Conservation (phyloP, 2,797 vertebrate species). For the Cryptoprocta ferox region DNA sequence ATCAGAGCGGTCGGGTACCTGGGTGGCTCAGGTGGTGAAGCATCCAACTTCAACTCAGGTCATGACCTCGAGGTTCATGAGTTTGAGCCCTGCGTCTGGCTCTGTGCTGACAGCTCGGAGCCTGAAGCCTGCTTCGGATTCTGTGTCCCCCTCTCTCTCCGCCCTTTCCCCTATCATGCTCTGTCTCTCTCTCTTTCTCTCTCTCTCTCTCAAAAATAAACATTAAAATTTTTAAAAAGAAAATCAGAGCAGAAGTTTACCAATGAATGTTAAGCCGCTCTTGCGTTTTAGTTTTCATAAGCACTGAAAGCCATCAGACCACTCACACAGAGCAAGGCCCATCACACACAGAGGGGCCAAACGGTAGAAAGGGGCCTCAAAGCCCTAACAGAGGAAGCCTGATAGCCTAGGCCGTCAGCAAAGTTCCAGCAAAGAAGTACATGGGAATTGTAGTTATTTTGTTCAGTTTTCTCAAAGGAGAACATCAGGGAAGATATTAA, state of each 20-base stretch:
- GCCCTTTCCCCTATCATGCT: too few species aligned
- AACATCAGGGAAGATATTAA: neutral
- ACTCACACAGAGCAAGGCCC: neutral
- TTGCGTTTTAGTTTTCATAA: neutral
- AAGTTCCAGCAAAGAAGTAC: conserved; percentile 38
- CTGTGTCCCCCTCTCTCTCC: too few species aligned
- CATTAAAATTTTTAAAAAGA: neutral
- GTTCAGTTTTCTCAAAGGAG: neutral
- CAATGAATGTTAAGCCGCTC: neutral
- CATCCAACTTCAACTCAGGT: too few species aligned
- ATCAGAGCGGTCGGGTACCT: neutral
- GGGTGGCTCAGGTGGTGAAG: too few species aligned
- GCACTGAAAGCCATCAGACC: neutral
- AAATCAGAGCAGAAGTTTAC: neutral
- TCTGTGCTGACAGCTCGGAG: too few species aligned
- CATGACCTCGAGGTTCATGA: too few species aligned
- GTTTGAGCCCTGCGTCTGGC: too few species aligned
- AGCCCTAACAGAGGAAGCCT: neutral
- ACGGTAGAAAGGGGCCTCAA: neutral
- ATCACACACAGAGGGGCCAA: neutral
- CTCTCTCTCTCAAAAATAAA: too few species aligned
- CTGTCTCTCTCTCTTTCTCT: too few species aligned
- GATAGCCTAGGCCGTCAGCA: neutral
- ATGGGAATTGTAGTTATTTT: neutral
- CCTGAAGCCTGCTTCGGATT: too few species aligned